Percentiles rank a stretch among this genome's conserved stretches.
Evolutionary conservation across 2,888 invertebrate species (phyloP).

Genomic region (Coelopa pilipes): DNA sequence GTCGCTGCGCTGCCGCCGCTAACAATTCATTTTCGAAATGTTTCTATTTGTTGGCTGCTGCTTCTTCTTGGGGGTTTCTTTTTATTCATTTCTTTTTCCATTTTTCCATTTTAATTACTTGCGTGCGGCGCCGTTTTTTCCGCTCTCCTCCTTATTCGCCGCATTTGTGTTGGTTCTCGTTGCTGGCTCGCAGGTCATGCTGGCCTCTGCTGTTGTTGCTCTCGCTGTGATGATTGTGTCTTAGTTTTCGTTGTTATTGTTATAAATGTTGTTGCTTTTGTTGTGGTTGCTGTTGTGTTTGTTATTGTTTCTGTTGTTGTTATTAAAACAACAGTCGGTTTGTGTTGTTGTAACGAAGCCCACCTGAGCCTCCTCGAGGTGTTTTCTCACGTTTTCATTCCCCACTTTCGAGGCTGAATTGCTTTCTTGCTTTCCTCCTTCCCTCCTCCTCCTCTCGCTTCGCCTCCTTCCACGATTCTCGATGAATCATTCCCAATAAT

Average conservation of each 20-base stretch:
- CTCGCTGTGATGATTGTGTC: not conserved
- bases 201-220: no score
- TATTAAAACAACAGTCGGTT: no score
- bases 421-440: not conserved
- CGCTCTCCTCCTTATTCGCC: not conserved
- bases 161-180: no score
- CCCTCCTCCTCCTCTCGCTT: not conserved
- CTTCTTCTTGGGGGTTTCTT: not conserved
- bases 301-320: not conserved
- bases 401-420: not conserved
- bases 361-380: not conserved
- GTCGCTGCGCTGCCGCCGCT: slow-evolving; percentile 2
- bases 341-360: no score
- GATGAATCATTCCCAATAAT: slow-evolving; percentile 25
- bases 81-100: not conserved
- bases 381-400: slow-evolving; percentile 32
- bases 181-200: no score
- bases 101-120: slow-evolving; percentile 22
- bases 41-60: not conserved
- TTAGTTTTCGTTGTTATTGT: slow-evolving; percentile 13
- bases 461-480: not conserved
- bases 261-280: not conserved
- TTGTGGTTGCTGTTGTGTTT: not conserved
- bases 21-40: slow-evolving; percentile 4
- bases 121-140: not conserved